These are phyloP conservation scores for Chionoecetes opilio DNA, from an alignment of 1,140 invertebrate species.

Conservation along the genomic window DNA sequence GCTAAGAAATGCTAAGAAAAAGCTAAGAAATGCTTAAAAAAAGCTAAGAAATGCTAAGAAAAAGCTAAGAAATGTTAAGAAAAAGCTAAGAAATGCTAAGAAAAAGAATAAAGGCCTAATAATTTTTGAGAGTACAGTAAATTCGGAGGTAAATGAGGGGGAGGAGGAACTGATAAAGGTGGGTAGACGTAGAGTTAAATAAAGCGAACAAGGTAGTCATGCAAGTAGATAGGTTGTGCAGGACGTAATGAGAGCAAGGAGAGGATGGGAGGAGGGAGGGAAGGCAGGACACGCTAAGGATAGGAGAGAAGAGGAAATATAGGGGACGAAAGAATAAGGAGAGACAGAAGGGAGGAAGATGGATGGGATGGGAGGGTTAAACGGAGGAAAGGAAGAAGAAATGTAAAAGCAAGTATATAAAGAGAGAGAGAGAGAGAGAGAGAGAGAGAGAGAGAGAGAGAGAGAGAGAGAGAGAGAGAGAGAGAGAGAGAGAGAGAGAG, in stretches of 20 bases:
- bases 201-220: neutral
- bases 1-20: neutral
- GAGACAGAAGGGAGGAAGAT: no score
- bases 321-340: no score
- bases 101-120: neutral
- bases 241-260: neutral
- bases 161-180: no score
- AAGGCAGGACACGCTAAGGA: neutral
- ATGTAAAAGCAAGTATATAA: no score
- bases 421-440: no score
- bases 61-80: neutral
- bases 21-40: neutral
- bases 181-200: no score
- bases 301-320: neutral
- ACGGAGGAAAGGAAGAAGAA: no score
- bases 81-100: neutral
- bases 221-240: neutral
- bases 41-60: neutral
- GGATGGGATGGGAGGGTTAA: no score
- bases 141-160: neutral
- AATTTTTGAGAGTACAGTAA: neutral
- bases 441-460: no score
- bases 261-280: neutral
- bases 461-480: constrained; percentile 47
- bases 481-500: neutral